Evolutionary conservation across 2,888 invertebrate genomes (phyloP).

Genomic region (Malachius bipustulatus): DNA sequence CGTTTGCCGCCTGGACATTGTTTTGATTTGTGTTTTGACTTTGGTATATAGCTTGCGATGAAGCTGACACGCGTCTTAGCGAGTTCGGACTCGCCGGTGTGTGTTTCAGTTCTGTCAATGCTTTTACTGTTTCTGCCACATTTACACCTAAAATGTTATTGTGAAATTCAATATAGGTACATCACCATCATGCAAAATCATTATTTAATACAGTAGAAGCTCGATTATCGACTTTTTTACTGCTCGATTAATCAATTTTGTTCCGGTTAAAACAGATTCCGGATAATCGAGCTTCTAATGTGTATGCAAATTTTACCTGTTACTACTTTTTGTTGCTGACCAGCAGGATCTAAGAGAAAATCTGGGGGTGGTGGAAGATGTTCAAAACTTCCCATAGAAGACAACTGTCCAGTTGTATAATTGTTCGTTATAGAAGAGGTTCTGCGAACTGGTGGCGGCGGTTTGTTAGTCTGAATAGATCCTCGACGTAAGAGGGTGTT

Average conservation of each 20-base stretch:
- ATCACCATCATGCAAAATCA: too few species aligned
- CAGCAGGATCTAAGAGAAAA: constrained; percentile 50
- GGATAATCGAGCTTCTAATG: too few species aligned
- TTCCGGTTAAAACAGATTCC: too few species aligned
- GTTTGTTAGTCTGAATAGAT: constrained; percentile 51
- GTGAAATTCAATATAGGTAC: constrained; percentile 5
- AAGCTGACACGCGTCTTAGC: constrained; percentile 42
- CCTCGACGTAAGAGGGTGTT: constrained; percentile 43
- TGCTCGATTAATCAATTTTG: too few species aligned
- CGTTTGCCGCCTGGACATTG: constrained; percentile 23
- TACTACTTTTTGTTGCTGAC: constrained; percentile 8
- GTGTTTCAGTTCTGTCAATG: constrained; percentile 71
- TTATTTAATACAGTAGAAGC: too few species aligned
- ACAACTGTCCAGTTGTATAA: constrained; percentile 18
- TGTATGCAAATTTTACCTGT: too few species aligned
- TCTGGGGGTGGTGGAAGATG: constrained; percentile 66
- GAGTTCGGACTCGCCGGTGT: constrained; percentile 77
- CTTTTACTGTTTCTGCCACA: constrained; percentile 79
- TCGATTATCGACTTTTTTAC: too few species aligned
- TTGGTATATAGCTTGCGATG: constrained; percentile 31
- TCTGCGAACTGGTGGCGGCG: constrained; percentile 72
- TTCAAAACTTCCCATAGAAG: constrained; percentile 39
- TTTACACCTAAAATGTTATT: constrained; percentile 42
- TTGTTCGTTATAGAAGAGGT: constrained; percentile 55
- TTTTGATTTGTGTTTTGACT: constrained; percentile 17